These are phyloP conservation scores for Erynnis tages DNA, from an alignment of 2,888 invertebrate genomes.

Conservation along the genomic window DNA sequence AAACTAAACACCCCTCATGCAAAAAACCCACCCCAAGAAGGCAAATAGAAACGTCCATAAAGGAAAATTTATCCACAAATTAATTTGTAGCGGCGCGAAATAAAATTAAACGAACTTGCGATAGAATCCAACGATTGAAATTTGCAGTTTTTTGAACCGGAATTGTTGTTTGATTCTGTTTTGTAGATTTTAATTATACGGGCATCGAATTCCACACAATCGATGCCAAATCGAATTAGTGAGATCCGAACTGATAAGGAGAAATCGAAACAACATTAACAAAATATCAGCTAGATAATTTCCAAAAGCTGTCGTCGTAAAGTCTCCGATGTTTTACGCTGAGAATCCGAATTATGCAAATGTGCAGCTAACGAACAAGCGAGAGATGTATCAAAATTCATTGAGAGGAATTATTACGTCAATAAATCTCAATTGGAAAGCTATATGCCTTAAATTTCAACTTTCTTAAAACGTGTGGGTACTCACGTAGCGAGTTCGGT, in stretches of 20 bases:
- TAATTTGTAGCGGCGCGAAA: constrained; percentile 69
- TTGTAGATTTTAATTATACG: not conserved
- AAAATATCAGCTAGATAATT: constrained; percentile 24
- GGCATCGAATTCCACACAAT: constrained; percentile 6
- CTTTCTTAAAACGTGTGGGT: constrained; percentile 13
- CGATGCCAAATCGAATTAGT: not conserved
- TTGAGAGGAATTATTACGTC: constrained; percentile 30
- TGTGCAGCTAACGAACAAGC: constrained; percentile 24
- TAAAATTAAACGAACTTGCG: constrained; percentile 55
- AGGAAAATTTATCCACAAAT: constrained; percentile 79
- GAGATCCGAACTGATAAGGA: constrained; percentile 12
- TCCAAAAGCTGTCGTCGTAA: constrained; percentile 29
- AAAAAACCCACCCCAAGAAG: constrained; percentile 57
- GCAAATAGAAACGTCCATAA: constrained; percentile 68
- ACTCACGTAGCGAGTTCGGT: constrained; percentile 9
- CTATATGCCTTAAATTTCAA: constrained; percentile 26
- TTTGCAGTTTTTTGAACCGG: constrained; percentile 3
- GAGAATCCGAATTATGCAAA: constrained; percentile 31
- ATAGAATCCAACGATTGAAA: not conserved
- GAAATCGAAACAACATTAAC: constrained; percentile 29
- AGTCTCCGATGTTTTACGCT: constrained; percentile 28
- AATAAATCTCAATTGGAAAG: constrained; percentile 30
- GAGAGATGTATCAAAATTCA: constrained; percentile 30
- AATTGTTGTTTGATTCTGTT: not conserved
- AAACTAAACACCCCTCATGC: constrained; percentile 69